Percentiles rank a stretch among this genome's conserved stretches.
Conservation (phyloP, 2,113 vertebrate species). For the Cathartes aura region DNA sequence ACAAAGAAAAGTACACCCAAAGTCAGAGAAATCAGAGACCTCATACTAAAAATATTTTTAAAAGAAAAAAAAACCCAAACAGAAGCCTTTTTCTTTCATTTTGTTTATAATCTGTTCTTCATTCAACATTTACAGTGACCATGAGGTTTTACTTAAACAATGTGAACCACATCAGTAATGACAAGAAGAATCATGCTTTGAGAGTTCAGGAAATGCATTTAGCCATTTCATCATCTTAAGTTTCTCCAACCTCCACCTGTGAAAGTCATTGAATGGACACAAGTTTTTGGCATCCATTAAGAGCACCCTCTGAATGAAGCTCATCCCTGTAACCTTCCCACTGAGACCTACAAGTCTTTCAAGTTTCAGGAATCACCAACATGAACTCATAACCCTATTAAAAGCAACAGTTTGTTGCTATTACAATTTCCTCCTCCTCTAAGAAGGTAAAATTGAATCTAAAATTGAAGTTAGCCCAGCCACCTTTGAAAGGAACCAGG, state of each 20-base stretch:
- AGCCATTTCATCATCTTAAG: neutral
- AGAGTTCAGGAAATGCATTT: neutral
- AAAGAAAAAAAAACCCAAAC: neutral
- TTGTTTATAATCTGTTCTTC: neutral
- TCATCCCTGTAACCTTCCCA: neutral
- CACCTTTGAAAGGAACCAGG: neutral
- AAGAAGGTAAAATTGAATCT: neutral
- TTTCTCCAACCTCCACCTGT: neutral
- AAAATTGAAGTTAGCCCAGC: neutral
- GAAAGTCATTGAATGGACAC: neutral
- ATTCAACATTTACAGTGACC: neutral
- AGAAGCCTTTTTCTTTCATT: neutral
- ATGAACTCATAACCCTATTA: neutral
- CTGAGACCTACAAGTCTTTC: neutral
- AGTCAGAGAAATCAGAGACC: neutral
- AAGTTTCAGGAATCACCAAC: neutral
- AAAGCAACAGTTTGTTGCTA: neutral
- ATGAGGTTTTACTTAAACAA: neutral
- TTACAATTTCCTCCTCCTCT: neutral
- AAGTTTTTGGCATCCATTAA: neutral
- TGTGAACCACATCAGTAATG: neutral
- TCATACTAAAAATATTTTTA: neutral
- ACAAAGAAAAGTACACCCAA: neutral
- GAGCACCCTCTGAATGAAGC: neutral
- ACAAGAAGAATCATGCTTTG: neutral